Evolutionary conservation across 2,797 vertebrate species (phyloP).

Genomic region (Cynopterus sphinx): DNA sequence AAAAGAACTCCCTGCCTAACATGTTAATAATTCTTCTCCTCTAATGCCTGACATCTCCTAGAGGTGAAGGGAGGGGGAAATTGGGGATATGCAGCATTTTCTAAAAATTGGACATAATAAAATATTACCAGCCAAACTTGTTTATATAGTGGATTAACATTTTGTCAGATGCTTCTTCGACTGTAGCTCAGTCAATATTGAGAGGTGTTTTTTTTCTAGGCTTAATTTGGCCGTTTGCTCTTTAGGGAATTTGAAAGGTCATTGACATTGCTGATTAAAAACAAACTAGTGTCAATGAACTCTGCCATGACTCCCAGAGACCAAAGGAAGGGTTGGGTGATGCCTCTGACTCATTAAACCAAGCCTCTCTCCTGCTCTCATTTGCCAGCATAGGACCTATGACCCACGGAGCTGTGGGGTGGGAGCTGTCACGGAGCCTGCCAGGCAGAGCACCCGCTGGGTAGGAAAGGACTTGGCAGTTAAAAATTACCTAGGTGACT

Average conservation of each 20-base stretch:
- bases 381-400: not conserved
- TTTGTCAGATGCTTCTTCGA: not conserved
- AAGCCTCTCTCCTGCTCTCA: not conserved
- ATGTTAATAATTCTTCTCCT: not conserved
- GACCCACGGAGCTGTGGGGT: not conserved
- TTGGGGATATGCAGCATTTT: not conserved
- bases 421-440: not conserved
- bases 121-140: not conserved
- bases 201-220: not conserved
- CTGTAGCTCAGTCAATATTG: not conserved
- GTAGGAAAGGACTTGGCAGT: not conserved
- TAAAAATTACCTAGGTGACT: not conserved
- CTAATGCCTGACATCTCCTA: not conserved
- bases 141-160: not conserved
- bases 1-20: not conserved
- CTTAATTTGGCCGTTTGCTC: conserved; percentile 44
- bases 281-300: not conserved
- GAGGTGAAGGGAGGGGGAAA: not conserved
- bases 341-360: not conserved
- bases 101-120: not conserved
- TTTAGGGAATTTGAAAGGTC: conserved; percentile 43
- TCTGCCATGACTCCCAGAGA: not conserved
- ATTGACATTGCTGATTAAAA: conserved; percentile 39
- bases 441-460: not conserved
- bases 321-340: not conserved